Conservation (phyloP, 2,797 vertebrate species). For the Melanotaenia maccullochi region DNA sequence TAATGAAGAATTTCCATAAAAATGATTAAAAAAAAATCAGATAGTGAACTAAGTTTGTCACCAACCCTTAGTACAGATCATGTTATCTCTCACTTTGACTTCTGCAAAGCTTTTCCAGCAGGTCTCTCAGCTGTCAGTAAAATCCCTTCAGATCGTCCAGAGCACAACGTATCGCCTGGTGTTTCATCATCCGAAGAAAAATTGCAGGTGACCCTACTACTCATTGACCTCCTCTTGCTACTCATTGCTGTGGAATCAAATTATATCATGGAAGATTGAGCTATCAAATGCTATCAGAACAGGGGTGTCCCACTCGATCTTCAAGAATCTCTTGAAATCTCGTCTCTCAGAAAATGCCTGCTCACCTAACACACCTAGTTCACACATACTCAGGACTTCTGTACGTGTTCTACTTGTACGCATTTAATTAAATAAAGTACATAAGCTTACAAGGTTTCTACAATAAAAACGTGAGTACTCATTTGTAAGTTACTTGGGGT, state of each 20-base stretch:
- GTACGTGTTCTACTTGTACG: background rate
- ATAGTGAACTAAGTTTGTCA: no score
- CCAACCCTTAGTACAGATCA: no score
- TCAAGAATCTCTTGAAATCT: background rate
- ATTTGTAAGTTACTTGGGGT: background rate
- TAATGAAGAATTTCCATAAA: no score
- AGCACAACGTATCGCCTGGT: background rate
- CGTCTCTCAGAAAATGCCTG: background rate
- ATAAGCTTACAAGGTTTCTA: background rate
- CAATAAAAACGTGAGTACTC: background rate
- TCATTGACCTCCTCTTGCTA: background rate
- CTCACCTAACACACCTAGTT: background rate
- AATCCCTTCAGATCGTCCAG: background rate
- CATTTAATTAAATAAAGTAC: background rate
- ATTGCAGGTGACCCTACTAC: background rate
- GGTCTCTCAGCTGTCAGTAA: background rate
- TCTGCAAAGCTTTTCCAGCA: no score
- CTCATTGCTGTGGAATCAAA: background rate
- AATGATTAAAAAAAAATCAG: no score
- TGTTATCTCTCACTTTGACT: no score
- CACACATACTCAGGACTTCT: background rate
- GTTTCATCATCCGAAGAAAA: background rate
- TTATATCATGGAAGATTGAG: no score
- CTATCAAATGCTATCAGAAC: background rate
- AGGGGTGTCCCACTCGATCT: background rate